Conservation (phyloP, 2,888 invertebrate species). For the Parnassius orleans region DNA sequence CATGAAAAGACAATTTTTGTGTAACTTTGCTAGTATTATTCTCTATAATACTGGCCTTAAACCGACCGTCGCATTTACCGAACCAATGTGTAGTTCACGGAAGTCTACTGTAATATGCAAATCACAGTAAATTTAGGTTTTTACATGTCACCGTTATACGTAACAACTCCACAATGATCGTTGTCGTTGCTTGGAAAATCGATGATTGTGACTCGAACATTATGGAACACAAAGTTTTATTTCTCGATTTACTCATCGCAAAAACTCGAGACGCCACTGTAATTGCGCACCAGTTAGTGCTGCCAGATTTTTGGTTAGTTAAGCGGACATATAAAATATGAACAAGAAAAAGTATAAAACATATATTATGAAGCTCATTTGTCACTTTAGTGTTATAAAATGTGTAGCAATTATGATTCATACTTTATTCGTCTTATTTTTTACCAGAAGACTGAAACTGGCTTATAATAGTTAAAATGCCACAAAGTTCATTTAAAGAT, state of each 20-base stretch:
- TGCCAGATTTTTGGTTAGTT: conserved; percentile 6
- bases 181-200: conserved; percentile 23
- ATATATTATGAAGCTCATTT: no score
- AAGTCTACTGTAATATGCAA: conserved; percentile 4
- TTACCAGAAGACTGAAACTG: no score
- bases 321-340: conserved; percentile 4
- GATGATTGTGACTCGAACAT: conserved; percentile 26
- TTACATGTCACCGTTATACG: conserved; percentile 9
- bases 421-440: no score
- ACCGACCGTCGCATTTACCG: no score
- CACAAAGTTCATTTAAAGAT: no score
- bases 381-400: no score
- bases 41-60: no score
- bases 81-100: background rate
- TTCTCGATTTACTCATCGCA: conserved; percentile 51
- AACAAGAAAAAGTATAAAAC: background rate
- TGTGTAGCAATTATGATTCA: no score
- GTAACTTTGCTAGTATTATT: no score
- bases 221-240: conserved; percentile 37
- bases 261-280: conserved; percentile 57
- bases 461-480: no score
- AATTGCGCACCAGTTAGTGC: conserved; percentile 54
- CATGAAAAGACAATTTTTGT: no score
- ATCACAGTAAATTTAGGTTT: conserved; percentile 19
- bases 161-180: conserved; percentile 11